These are phyloP conservation scores for Cantharis nigra DNA, from an alignment of 2,888 invertebrate species.

Conservation along the genomic window DNA sequence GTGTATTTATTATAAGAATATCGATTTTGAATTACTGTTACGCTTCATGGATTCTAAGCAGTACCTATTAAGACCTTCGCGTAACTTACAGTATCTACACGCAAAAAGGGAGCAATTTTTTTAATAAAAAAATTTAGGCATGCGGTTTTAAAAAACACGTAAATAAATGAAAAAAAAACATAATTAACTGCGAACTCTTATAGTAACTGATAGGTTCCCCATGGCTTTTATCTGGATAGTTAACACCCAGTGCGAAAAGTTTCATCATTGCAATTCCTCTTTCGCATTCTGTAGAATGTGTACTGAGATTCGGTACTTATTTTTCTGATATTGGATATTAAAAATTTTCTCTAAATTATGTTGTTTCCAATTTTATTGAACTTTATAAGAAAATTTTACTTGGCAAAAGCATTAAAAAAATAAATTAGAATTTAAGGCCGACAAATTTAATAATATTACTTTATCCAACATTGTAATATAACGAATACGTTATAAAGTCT, in stretches of 20 bases:
- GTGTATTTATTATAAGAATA: conserved; percentile 31
- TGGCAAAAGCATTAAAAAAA: neutral
- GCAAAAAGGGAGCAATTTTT: neutral
- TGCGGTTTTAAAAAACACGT: neutral
- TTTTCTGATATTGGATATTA: neutral
- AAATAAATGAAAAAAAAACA: neutral
- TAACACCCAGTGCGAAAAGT: neutral
- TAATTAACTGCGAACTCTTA: neutral
- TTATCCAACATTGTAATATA: neutral
- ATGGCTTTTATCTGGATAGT: neutral
- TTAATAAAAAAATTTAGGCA: neutral
- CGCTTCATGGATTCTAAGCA: conserved; percentile 27
- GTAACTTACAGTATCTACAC: neutral
- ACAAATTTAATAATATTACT: neutral
- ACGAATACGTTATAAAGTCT: neutral
- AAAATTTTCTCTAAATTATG: neutral
- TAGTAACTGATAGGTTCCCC: neutral
- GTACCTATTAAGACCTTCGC: neutral
- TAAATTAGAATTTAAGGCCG: neutral
- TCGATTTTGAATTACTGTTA: conserved; percentile 36
- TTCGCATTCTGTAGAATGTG: too few species aligned
- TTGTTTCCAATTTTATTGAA: neutral
- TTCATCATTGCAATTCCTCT: neutral
- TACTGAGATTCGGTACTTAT: neutral
- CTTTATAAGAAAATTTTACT: neutral